A percentile compares a stretch with the other conserved stretches of the same genome.
Conservation (phyloP, 2,797 vertebrate species). For the Epinephelus awoara region DNA sequence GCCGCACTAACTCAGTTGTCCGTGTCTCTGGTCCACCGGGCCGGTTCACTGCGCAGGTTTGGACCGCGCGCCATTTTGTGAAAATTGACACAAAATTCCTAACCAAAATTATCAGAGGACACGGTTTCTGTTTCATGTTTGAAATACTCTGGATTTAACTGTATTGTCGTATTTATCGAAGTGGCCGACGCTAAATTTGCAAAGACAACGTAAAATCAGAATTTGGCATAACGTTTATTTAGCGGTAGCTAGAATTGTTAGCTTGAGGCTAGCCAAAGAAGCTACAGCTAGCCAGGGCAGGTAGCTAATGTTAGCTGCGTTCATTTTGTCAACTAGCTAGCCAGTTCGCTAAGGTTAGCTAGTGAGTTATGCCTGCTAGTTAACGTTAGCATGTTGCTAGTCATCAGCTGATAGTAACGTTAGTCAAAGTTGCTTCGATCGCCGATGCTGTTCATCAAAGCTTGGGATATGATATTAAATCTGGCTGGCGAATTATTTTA, state of each 20-base stretch:
- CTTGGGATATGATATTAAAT: conserved; percentile 59
- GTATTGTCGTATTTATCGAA: conserved; percentile 56
- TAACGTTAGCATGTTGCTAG: conserved; percentile 81
- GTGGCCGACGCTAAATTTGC: conserved; percentile 50
- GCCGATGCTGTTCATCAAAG: conserved; percentile 51
- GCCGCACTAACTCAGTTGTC: conserved; percentile 84
- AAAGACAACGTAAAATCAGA: conserved; percentile 68
- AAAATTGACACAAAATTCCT: conserved; percentile 90
- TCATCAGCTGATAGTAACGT: conserved; percentile 78
- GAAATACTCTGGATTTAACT: conserved; percentile 49
- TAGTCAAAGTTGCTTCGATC: conserved; percentile 63
- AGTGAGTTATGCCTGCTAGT: conserved; percentile 80
- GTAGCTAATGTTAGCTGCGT: conserved; percentile 83
- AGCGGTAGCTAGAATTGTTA: conserved; percentile 80
- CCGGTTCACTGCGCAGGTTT: conserved; percentile 97
- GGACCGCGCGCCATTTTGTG: conserved; percentile 99
- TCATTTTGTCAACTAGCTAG: conserved; percentile 81
- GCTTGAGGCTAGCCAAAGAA: conserved; percentile 77
- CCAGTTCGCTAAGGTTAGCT: conserved; percentile 80
- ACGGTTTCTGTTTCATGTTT: conserved; percentile 71
- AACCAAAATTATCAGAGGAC: conserved; percentile 85
- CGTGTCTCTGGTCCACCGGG: conserved; percentile 90
- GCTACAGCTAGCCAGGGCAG: conserved; percentile 75
- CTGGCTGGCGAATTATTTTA: conserved; percentile 70
- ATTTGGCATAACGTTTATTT: conserved; percentile 81